Evolutionary conservation across 1,140 invertebrate genomes (phyloP).

Genomic region (Camponotus floridanus): DNA sequence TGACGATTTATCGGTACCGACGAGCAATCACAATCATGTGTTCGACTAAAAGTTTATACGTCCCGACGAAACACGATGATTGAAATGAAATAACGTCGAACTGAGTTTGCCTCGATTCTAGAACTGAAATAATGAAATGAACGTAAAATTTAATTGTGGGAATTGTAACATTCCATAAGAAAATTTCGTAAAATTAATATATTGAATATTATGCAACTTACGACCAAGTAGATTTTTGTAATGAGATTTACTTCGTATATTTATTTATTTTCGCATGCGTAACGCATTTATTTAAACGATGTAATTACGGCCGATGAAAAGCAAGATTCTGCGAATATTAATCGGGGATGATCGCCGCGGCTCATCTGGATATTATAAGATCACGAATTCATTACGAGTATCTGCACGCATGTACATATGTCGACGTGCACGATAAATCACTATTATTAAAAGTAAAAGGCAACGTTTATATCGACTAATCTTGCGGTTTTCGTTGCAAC

Average conservation of each 20-base stretch:
- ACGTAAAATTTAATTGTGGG: not conserved
- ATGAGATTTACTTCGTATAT: not conserved
- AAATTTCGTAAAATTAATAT: not conserved
- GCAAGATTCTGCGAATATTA: slow-evolving; percentile 18
- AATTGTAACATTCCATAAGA: not conserved
- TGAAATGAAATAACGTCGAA: slow-evolving; percentile 6
- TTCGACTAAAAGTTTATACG: slow-evolving; percentile 6
- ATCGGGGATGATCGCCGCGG: slow-evolving; percentile 24
- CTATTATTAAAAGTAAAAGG: slow-evolving; percentile 58
- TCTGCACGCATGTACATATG: slow-evolving; percentile 32
- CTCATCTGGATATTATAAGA: slow-evolving; percentile 34
- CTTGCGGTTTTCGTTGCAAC: slow-evolving; percentile 2
- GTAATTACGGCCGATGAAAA: slow-evolving; percentile 34
- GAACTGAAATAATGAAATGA: not conserved
- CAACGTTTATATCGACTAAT: slow-evolving; percentile 43
- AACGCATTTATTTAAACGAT: not conserved
- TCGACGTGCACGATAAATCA: slow-evolving; percentile 52
- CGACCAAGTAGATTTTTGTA: not conserved
- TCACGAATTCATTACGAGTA: slow-evolving; percentile 48
- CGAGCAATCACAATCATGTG: not conserved
- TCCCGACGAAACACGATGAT: not conserved
- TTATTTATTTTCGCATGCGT: slow-evolving; percentile 8
- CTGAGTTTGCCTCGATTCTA: not conserved
- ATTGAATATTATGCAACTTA: not conserved
- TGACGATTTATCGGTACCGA: not conserved